These are phyloP conservation scores for Stomorhina lunata DNA, from an alignment of 2,888 invertebrate species.

Conservation along the genomic window DNA sequence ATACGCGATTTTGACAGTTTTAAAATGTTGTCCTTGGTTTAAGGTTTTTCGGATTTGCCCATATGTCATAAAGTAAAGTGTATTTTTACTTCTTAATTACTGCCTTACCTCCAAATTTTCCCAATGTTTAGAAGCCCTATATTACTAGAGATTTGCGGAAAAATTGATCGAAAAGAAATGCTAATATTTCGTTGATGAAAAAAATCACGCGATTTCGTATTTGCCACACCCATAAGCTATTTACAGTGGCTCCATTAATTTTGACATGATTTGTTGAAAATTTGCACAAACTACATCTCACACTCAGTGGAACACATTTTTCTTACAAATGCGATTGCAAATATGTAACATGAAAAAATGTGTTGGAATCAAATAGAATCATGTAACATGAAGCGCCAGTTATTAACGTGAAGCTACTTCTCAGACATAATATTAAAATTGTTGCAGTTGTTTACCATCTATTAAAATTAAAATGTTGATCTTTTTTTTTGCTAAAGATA, in stretches of 20 bases:
- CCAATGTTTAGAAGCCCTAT: too few species aligned
- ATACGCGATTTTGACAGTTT: too few species aligned
- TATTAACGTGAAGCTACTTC: conserved; percentile 46
- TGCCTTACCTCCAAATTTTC: too few species aligned
- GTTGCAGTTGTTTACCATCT: not conserved
- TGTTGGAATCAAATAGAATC: not conserved
- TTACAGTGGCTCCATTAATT: not conserved
- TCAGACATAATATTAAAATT: not conserved
- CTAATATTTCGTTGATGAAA: too few species aligned
- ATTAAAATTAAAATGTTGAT: conserved; percentile 16
- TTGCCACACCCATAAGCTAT: not conserved
- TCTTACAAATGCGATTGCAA: not conserved
- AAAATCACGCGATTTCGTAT: too few species aligned
- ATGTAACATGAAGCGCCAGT: conserved; percentile 55
- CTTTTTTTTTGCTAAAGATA: not conserved
- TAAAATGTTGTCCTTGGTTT: too few species aligned
- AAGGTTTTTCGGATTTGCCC: too few species aligned
- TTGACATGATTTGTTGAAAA: not conserved
- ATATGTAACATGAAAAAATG: not conserved
- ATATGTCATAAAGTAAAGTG: too few species aligned
- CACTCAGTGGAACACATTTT: too few species aligned
- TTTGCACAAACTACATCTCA: not conserved
- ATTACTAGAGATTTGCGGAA: too few species aligned
- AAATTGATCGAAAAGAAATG: too few species aligned
- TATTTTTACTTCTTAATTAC: too few species aligned